These are phyloP conservation scores for Zeugodacus cucurbitae DNA, from an alignment of 1,140 invertebrate genomes.

Conservation along the genomic window DNA sequence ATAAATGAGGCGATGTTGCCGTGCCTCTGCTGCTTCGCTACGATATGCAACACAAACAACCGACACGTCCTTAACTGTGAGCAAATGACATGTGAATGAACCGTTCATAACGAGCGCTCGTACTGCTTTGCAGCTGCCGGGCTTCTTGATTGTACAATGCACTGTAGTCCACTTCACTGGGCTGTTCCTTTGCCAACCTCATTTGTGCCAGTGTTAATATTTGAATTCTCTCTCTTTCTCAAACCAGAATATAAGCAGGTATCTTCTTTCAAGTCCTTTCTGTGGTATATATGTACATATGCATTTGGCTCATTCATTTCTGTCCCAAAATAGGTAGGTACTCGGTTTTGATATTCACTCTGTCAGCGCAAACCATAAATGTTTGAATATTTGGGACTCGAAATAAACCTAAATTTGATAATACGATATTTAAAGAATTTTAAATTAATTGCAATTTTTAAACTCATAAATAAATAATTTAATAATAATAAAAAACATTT, in stretches of 20 bases:
- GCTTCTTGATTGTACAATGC: neutral
- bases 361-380: too few species aligned
- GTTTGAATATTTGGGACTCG: too few species aligned
- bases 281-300: neutral
- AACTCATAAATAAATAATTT: too few species aligned
- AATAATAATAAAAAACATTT: too few species aligned
- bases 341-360: too few species aligned
- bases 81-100: neutral
- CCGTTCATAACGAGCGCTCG: neutral
- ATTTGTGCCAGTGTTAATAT: neutral
- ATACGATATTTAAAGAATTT: too few species aligned
- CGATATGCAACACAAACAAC: neutral
- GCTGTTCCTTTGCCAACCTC: neutral
- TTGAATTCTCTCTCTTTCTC: neutral
- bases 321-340: too few species aligned
- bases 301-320: neutral
- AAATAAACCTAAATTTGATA: too few species aligned
- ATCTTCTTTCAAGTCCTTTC: neutral
- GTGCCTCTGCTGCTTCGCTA: neutral
- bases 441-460: too few species aligned
- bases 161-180: neutral
- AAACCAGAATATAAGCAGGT: neutral
- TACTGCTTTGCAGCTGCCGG: constrained; percentile 12
- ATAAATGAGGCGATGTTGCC: neutral
- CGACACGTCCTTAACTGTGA: constrained; percentile 22